Percentiles rank a stretch among this genome's conserved stretches.
These are phyloP conservation scores for Aplocera efformata DNA, from an alignment of 2,888 invertebrate species.

Conservation along the genomic window DNA sequence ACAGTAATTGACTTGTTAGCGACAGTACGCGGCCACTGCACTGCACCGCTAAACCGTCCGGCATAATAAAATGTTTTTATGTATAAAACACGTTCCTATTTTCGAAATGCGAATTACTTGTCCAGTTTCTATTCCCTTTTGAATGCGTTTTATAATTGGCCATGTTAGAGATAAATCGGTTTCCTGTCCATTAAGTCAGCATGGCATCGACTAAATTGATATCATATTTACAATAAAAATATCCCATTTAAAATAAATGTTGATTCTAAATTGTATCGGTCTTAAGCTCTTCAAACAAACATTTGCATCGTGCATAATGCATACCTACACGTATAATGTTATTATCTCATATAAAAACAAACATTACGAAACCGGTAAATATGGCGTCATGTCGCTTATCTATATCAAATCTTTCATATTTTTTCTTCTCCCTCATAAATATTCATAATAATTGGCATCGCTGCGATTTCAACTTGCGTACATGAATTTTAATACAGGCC, in stretches of 20 bases:
- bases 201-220: no score
- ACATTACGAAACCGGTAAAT: slow-evolving; percentile 36
- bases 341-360: slow-evolving; percentile 41
- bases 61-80: slow-evolving; percentile 12
- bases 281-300: neutral
- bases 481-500: slow-evolving; percentile 58
- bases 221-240: no score
- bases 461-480: slow-evolving; percentile 43
- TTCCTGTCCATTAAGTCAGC: neutral
- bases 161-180: neutral
- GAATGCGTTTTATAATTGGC: slow-evolving; percentile 4
- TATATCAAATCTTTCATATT: slow-evolving; percentile 53
- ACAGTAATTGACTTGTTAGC: slow-evolving; percentile 63
- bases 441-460: slow-evolving; percentile 53
- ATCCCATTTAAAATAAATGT: no score
- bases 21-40: slow-evolving; percentile 15
- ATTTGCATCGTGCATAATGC: slow-evolving; percentile 1
- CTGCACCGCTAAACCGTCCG: slow-evolving; percentile 2
- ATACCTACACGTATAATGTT: slow-evolving; percentile 19
- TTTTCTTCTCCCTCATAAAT: slow-evolving; percentile 51
- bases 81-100: slow-evolving; percentile 5
- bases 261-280: neutral
- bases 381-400: slow-evolving; percentile 40
- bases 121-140: neutral
- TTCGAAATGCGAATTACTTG: no score